Evolutionary conservation across 2,113 vertebrate species (phyloP), one percentile per base, ranked within the genome.

Genomic region (Tetrax tetrax): DNA sequence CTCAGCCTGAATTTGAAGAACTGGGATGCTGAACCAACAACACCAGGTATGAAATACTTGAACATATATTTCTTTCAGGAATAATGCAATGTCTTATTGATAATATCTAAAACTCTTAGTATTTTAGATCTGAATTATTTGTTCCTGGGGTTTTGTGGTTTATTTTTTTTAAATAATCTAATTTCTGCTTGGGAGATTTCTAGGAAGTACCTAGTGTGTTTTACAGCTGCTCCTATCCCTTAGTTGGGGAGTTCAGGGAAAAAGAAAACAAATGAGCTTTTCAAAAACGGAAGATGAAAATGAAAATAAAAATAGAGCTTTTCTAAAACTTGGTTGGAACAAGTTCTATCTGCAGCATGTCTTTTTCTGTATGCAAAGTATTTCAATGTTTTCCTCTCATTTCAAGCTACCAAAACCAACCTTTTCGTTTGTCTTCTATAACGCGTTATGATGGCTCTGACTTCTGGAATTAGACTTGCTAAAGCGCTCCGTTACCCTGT

Each of bases 381-480:
- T 80, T 89, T 56, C 50, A 74, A 11, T 80, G 47, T 83, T 88
- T 90, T 89, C 54, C 18, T 81, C 38, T 70, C 37, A 59, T 83
- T 92, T 93, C 31, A 78, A 59, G 31, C 41, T 56, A 69, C 38
- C 51, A 87, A 64, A 95, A 89, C 54, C 69, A 94, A 12, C 23
- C 63, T 78, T 94, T 93, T 70, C 45, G 72, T 91, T 90, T 96
- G 41, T 84, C 41, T 72, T 48, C 89, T 83, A 0, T 59, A 74
- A 76, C 45, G 23, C 57, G 66, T 68, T 80, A 41, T 50, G 70
- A 90, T 80, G 84, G 53, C 85, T 92, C 68, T 0, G 0, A 69
- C 37, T 96, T 93, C 85, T 89, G 87, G 86, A 64, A 89, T 95
- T 93, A 96, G 91, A 96, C 95, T 95, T 96, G 94, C 92, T 96